Conservation (phyloP, 2,888 invertebrate species). For the Archaeoteleia sp. region DNA sequence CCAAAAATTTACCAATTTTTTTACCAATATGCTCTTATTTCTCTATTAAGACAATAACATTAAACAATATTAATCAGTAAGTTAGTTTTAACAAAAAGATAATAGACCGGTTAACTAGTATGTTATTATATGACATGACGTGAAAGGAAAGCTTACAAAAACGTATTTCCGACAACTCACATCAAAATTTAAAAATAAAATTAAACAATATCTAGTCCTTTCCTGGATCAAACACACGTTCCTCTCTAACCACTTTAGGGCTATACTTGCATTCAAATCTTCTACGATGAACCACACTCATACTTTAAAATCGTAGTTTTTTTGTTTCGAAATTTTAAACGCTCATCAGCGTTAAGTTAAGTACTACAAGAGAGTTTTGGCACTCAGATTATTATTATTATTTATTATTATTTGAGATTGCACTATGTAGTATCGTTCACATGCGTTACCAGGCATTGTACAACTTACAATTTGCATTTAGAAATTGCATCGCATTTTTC, state of each 20-base stretch:
- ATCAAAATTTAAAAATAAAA: too few relatives aligned
- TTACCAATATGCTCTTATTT: constrained; percentile 49
- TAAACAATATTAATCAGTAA: constrained; percentile 69
- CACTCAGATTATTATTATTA: constrained; percentile 71
- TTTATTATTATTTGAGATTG: constrained; percentile 67
- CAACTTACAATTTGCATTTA: too few relatives aligned
- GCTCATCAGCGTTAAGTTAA: constrained; percentile 61
- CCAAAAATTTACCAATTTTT: too few relatives aligned
- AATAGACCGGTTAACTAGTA: constrained; percentile 58
- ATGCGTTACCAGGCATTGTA: too few relatives aligned
- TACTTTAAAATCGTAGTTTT: too few relatives aligned
- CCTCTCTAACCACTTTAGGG: too few relatives aligned
- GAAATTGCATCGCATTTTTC: constrained; percentile 6
- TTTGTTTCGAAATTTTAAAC: constrained; percentile 49
- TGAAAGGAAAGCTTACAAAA: constrained; percentile 71
- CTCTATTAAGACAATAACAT: constrained; percentile 65
- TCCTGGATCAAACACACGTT: too few relatives aligned
- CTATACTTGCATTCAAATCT: too few relatives aligned
- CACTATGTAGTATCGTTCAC: constrained; percentile 60
- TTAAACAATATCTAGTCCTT: too few relatives aligned
- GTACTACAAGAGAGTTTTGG: constrained; percentile 71
- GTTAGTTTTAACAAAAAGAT: constrained; percentile 70
- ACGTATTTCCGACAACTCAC: too few relatives aligned
- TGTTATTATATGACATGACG: constrained; percentile 58
- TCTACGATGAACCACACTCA: too few relatives aligned